A percentile compares a stretch with the other conserved stretches of the same genome.
Evolutionary conservation across 1,140 invertebrate genomes (phyloP).

Genomic region (Pissodes strobi): DNA sequence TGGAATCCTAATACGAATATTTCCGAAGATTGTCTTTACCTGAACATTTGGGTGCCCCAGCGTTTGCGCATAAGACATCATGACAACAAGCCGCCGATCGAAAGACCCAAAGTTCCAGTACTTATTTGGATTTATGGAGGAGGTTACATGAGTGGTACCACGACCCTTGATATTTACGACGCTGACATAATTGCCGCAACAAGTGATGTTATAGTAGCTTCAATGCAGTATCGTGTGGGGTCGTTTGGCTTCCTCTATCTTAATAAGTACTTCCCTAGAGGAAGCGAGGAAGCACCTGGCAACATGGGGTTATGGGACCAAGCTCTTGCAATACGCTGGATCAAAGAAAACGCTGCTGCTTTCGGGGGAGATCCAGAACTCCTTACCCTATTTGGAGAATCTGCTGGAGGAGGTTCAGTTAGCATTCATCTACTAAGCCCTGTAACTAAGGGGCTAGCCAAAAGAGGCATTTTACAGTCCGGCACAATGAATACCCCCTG

Average conservation of each 20-base stretch:
- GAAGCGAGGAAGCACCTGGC: conserved; percentile 73
- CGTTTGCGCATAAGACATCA: conserved; percentile 70
- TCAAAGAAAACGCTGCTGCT: conserved; percentile 87
- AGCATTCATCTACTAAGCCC: conserved; percentile 85
- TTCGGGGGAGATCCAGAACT: conserved; percentile 92
- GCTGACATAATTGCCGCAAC: conserved; percentile 81
- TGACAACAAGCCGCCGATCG: conserved; percentile 60
- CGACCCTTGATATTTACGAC: conserved; percentile 87
- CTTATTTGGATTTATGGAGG: conserved; percentile 93
- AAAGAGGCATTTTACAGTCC: conserved; percentile 82
- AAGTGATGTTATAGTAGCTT: conserved; percentile 83
- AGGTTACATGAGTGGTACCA: conserved; percentile 88
- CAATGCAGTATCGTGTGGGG: conserved; percentile 88
- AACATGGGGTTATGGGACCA: conserved; percentile 91
- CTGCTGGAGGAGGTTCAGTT: conserved; percentile 85
- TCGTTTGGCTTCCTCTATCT: conserved; percentile 90
- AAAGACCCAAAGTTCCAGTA: conserved; percentile 70
- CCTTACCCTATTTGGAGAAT: conserved; percentile 94
- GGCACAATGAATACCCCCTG: conserved; percentile 87
- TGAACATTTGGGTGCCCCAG: conserved; percentile 90
- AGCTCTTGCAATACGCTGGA: conserved; percentile 86
- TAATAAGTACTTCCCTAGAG: conserved; percentile 68
- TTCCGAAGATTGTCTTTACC: conserved; percentile 91
- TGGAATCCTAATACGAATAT: conserved; percentile 94
- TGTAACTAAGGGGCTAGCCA: conserved; percentile 74